These are phyloP conservation scores for Parnassius orleans DNA, from an alignment of 2,888 invertebrate genomes.

Conservation along the genomic window DNA sequence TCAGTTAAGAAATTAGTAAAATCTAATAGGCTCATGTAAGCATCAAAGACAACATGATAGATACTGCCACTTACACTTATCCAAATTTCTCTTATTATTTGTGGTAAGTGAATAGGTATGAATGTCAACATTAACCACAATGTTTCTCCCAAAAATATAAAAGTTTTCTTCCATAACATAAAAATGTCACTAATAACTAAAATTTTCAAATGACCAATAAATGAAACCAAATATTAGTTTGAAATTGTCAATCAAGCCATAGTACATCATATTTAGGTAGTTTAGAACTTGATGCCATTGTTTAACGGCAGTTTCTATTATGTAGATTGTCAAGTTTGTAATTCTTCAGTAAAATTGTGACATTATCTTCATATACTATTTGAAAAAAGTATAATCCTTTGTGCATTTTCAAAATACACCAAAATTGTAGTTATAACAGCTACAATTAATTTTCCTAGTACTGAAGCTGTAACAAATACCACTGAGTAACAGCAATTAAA, in stretches of 20 bases:
- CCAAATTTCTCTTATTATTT: constrained; percentile 46
- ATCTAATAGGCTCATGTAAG: constrained; percentile 58
- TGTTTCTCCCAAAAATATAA: constrained; percentile 61
- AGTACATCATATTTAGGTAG: constrained; percentile 38
- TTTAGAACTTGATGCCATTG: constrained; percentile 39
- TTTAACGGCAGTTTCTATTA: constrained; percentile 29
- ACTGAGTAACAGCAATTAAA: constrained; percentile 52
- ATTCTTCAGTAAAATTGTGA: constrained; percentile 60
- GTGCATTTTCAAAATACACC: constrained; percentile 41
- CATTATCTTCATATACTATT: constrained; percentile 72
- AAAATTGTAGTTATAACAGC: constrained; percentile 44
- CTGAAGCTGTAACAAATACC: constrained; percentile 54
- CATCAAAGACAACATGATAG: constrained; percentile 44
- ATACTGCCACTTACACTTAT: constrained; percentile 43
- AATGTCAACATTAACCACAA: constrained; percentile 68
- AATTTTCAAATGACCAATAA: constrained; percentile 43
- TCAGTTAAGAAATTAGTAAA: constrained; percentile 70
- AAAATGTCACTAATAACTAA: constrained; percentile 52
- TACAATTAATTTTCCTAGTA: constrained; percentile 63
- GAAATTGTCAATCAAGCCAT: constrained; percentile 40
- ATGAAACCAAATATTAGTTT: constrained; percentile 38
- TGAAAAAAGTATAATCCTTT: constrained; percentile 48
- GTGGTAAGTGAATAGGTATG: constrained; percentile 65
- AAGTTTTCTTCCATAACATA: constrained; percentile 47
- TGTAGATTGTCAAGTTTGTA: constrained; percentile 41